These are phyloP conservation scores for Terebella lapidaria DNA, from an alignment of 2,888 invertebrate genomes.

Conservation along the genomic window DNA sequence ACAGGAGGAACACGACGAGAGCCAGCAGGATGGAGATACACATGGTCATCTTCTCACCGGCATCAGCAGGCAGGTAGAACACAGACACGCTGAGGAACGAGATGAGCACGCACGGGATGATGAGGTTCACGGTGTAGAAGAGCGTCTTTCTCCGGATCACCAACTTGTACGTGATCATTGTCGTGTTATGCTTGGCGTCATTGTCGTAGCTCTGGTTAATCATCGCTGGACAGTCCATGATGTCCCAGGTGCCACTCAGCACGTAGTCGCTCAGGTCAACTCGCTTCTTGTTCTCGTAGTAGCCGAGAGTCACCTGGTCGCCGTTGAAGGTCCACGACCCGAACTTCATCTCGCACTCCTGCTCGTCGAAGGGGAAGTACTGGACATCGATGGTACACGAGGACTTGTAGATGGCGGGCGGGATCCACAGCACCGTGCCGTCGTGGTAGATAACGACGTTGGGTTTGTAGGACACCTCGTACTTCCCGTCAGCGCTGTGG, in stretches of 20 bases:
- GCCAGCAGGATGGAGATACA: slow-evolving; percentile 99
- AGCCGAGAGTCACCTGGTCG: slow-evolving; percentile 41
- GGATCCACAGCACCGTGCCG: slow-evolving; percentile 94
- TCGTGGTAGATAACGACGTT: slow-evolving; percentile 97
- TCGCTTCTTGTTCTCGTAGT: slow-evolving; percentile 38
- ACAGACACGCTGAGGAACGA: slow-evolving; percentile 91
- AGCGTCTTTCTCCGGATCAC: slow-evolving; percentile 88
- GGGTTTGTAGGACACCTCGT: slow-evolving; percentile 98
- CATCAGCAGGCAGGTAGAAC: slow-evolving; percentile 97
- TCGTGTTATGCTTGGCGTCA: slow-evolving; percentile 25
- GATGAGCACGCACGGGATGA: slow-evolving; percentile 96
- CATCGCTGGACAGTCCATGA: slow-evolving; percentile 45
- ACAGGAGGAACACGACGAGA: slow-evolving; percentile 95
- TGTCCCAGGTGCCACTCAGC: slow-evolving; percentile 53
- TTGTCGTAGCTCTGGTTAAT: slow-evolving; percentile 32
- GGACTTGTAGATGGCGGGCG: slow-evolving; percentile 98
- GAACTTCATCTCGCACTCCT: slow-evolving; percentile 99
- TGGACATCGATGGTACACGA: slow-evolving; percentile 99
- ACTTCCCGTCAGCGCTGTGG: slow-evolving; percentile 97
- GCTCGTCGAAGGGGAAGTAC: slow-evolving; percentile 99
- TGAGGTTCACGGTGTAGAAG: slow-evolving; percentile 99
- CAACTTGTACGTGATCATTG: slow-evolving; percentile 77
- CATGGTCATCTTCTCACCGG: slow-evolving; percentile 79
- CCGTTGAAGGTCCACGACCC: slow-evolving; percentile 60
- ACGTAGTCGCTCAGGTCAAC: slow-evolving; percentile 52